A percentile compares a stretch with the other conserved stretches of the same genome.
phyloP scores from a whole-genome alignment of 2,113 vertebrate genomes.

The Chaenocephalus aceratus region DNA sequence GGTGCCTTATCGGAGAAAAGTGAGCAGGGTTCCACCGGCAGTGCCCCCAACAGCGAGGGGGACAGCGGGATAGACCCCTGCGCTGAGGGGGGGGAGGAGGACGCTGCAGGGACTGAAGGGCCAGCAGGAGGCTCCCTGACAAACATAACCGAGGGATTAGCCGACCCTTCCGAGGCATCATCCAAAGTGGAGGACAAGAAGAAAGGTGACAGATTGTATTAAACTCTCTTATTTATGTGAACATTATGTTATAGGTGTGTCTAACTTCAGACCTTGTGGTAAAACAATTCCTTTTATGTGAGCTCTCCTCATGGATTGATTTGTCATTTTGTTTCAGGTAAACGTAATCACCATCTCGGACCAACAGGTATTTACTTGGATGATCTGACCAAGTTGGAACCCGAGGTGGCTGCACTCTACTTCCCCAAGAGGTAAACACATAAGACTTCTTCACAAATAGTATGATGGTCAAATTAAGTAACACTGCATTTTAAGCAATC shows the following conservation, averaged over 20 bases:
- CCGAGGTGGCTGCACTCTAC: constrained; percentile 86
- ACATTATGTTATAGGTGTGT: background rate
- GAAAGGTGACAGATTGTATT: constrained; percentile 70
- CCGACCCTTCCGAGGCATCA: constrained; percentile 31
- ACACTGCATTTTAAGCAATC: no score
- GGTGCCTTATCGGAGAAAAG: constrained; percentile 13
- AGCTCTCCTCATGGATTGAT: background rate
- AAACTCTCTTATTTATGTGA: background rate
- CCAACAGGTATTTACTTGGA: constrained; percentile 89
- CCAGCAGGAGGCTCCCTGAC: constrained; percentile 8
- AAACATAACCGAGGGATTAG: constrained; percentile 49
- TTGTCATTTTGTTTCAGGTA: constrained; percentile 65
- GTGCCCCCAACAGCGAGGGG: constrained; percentile 37
- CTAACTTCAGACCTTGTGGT: background rate
- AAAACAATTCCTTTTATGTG: background rate
- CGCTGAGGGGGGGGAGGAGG: constrained; percentile 57
- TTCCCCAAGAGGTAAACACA: constrained; percentile 85
- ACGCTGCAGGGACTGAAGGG: constrained; percentile 10
- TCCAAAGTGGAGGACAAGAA: constrained; percentile 74
- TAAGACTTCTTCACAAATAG: no score
- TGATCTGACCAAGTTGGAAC: constrained; percentile 84
- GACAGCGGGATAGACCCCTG: constrained; percentile 63
- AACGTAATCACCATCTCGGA: constrained; percentile 84
- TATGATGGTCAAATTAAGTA: no score
- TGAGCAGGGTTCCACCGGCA: constrained; percentile 15